Base-by-base conservation (phyloP, 2,113 vertebrate species). In the Pluvialis apricaria region DNA sequence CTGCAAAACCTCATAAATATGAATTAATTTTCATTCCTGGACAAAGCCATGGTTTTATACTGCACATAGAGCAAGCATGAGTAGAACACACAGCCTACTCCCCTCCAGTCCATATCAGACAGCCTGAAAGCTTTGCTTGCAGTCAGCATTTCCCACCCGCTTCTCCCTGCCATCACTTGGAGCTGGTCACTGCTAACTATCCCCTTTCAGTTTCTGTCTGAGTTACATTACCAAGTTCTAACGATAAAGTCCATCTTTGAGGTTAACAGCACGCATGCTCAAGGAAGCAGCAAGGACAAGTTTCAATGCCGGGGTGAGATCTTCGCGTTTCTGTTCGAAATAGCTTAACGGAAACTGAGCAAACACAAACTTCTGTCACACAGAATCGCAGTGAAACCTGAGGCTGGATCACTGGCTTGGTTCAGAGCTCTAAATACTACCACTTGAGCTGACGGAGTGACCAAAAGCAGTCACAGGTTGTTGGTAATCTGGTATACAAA, bases 201-300 rank as follows among this genome's bases (percentile, higher is more conserved):
- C 29, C 47, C 54, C 26, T 71, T 70, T 16, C 77, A 55, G 49
- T 58, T 77, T 31, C 40, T n/a, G 3, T 47, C 11, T 34, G n/a
- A 82, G 42, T 68, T 91, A 54, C 22, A 22, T 13, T 40, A 52
- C 62, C 3, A 3, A 14, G 28, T 60, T 52, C 73, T 26, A 26
- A 60, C 14, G 82, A 66, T 15, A 13, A 79, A 93, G 26, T 42
- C 40, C 24, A 8, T 5, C 36, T 52, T n/a, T 5, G 6, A 92
- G 51, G 44, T 36, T 69, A 47, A 51, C 10, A 38, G 29, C 17
- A 76, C 0, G 0, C 17, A 15, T 6, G 34, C 20, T 57, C 2
- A 10, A 95, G 34, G 34, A 57, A 92, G 24, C 31, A 71, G 40
- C 19, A 21, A 26, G 47, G 44, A 82, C 0, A 4, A 69, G 32